A percentile compares a stretch with the other conserved stretches of the same genome.
phyloP scores from a whole-genome alignment of 2,113 vertebrate genomes.

The Trochalopteron elliotii region DNA sequence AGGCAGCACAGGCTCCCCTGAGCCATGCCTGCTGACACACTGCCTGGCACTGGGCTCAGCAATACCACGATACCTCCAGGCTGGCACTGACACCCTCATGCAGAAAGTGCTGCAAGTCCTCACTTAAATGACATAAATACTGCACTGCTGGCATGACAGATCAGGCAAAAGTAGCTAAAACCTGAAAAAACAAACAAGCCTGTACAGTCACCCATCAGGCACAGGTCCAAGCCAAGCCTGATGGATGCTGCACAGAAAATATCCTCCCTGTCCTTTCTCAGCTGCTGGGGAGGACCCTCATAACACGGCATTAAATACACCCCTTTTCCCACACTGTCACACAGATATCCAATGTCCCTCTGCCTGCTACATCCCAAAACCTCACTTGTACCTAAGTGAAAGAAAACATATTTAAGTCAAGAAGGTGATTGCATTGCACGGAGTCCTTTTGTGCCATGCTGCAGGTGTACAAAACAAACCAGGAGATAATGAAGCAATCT shows the following conservation, averaged over 20 bases:
- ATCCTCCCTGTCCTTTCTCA: not conserved
- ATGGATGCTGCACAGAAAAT: not conserved
- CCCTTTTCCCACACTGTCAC: not conserved
- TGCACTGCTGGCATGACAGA: not conserved
- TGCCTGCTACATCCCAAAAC: not conserved
- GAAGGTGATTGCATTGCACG: not conserved
- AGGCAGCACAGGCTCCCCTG: rapidly evolving
- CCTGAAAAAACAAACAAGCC: not conserved
- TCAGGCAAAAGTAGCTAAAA: not conserved
- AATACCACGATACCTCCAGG: rapidly evolving
- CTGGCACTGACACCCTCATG: not conserved
- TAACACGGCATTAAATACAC: rapidly evolving
- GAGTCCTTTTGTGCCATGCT: not conserved
- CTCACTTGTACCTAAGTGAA: not conserved
- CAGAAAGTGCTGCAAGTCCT: not conserved
- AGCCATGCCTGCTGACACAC: rapidly evolving
- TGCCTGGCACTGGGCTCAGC: rapidly evolving
- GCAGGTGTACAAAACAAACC: not conserved
- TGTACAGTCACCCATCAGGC: rapidly evolving
- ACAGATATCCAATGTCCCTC: not conserved
- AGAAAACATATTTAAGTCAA: not conserved
- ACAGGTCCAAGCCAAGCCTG: not conserved
- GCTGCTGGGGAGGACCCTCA: not conserved
- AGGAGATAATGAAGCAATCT: not conserved
- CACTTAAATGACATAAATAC: not conserved